Percentiles rank a stretch among this genome's conserved stretches.
phyloP scores from a whole-genome alignment of 1,140 invertebrate genomes.

The Brachionus manjavacas region DNA sequence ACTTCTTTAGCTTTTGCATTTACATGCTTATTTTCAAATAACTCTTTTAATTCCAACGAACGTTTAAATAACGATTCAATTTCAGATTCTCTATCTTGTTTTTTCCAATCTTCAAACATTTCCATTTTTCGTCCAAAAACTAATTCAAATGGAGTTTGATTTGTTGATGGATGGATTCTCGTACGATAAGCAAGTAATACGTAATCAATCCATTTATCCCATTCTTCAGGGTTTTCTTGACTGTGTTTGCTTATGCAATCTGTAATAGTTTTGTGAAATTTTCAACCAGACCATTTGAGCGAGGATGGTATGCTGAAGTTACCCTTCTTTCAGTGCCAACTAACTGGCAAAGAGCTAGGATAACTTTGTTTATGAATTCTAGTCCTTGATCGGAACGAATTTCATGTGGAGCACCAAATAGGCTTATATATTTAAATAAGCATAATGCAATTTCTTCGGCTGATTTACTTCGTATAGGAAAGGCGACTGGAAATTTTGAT shows the following conservation, averaged over 20 bases:
- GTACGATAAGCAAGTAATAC: slow-evolving; percentile 49
- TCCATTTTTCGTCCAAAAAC: slow-evolving; percentile 47
- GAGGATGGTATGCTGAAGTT: not conserved
- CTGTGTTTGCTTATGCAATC: not conserved
- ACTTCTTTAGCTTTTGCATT: too few relatives aligned
- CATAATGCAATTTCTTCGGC: too few relatives aligned
- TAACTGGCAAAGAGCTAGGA: not conserved
- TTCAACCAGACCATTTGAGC: not conserved
- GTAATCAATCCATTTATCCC: not conserved
- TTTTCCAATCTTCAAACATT: slow-evolving; percentile 41
- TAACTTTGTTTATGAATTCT: not conserved
- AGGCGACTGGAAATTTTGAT: too few relatives aligned
- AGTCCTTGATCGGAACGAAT: not conserved
- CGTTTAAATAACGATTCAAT: too few relatives aligned
- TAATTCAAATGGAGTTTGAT: slow-evolving; percentile 48
- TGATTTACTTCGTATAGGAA: too few relatives aligned
- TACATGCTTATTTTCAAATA: too few relatives aligned
- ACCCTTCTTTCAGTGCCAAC: not conserved
- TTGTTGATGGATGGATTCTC: slow-evolving; percentile 45
- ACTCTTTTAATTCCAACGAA: too few relatives aligned
- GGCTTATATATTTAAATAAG: too few relatives aligned
- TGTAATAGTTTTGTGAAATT: not conserved
- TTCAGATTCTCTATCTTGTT: not conserved
- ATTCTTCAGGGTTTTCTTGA: not conserved
- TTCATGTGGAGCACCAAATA: not conserved